Evolutionary conservation across 2,888 invertebrate genomes (phyloP).

Genomic region (Dynastes tityus): DNA sequence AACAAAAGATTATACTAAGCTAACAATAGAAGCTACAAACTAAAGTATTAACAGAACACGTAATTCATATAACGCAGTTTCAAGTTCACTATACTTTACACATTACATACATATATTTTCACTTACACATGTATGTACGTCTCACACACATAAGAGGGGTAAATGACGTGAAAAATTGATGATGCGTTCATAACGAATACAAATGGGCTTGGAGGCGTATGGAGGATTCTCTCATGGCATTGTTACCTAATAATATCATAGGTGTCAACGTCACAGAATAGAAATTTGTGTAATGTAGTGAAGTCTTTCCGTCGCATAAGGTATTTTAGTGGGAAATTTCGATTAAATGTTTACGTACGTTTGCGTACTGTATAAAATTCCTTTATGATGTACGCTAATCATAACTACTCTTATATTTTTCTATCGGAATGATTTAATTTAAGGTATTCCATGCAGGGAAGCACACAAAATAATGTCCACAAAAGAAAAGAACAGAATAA

Average conservation of each 20-base stretch:
- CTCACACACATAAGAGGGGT: neutral
- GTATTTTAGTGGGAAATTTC: neutral
- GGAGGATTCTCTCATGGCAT: neutral
- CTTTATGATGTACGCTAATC: too few species aligned
- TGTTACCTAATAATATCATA: neutral
- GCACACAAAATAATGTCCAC: too few species aligned
- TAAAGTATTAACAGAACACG: too few species aligned
- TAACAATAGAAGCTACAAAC: too few species aligned
- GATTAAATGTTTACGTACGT: neutral
- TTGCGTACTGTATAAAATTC: too few species aligned
- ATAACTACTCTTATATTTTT: too few species aligned
- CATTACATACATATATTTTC: neutral
- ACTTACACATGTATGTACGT: neutral
- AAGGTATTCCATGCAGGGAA: too few species aligned
- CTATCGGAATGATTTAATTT: too few species aligned
- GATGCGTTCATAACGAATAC: slow-evolving; percentile 32
- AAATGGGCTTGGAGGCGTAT: slow-evolving; percentile 1
- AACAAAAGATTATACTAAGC: too few species aligned
- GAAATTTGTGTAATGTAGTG: slow-evolving; percentile 11
- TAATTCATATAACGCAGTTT: too few species aligned
- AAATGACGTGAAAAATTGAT: slow-evolving; percentile 16
- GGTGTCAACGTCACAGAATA: slow-evolving; percentile 12
- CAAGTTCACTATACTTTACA: too few species aligned
- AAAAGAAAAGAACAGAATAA: too few species aligned
- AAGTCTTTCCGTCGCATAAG: neutral